Evolutionary conservation across 2,888 invertebrate species (phyloP).

Genomic region (Tiphia femorata): DNA sequence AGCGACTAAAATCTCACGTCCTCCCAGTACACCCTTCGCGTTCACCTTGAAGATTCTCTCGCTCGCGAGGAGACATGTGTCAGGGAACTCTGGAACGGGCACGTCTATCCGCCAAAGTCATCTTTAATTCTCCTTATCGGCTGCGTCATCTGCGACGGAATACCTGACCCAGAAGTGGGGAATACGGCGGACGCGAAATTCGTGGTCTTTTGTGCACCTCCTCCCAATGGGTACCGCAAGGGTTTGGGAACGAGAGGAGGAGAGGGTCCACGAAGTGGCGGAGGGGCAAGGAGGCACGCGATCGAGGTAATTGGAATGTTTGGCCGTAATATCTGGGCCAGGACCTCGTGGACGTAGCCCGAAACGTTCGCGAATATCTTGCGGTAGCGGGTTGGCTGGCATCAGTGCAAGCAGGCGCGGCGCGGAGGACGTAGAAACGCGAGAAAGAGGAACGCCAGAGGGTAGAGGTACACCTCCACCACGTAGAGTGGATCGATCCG

Average conservation of each 20-base stretch:
- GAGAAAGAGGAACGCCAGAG: slow-evolving; percentile 48
- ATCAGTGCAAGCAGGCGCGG: slow-evolving; percentile 57
- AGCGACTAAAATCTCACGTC: too few relatives aligned
- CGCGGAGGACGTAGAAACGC: slow-evolving; percentile 47
- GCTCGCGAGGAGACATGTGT: too few relatives aligned
- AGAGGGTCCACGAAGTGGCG: too few relatives aligned
- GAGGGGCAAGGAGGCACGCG: slow-evolving; percentile 44
- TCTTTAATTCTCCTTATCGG: too few relatives aligned
- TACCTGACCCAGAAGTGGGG: background rate
- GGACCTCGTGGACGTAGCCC: slow-evolving; percentile 31
- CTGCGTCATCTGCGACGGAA: background rate
- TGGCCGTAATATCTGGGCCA: slow-evolving; percentile 57
- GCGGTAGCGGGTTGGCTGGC: slow-evolving; percentile 47
- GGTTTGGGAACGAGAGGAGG: too few relatives aligned
- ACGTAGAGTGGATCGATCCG: slow-evolving; percentile 59
- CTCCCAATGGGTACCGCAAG: too few relatives aligned
- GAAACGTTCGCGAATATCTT: too few relatives aligned
- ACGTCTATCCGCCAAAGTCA: too few relatives aligned
- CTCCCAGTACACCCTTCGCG: too few relatives aligned
- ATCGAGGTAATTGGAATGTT: slow-evolving; percentile 60
- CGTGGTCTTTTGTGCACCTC: slow-evolving; percentile 35
- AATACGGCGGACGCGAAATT: slow-evolving; percentile 24
- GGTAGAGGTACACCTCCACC: slow-evolving; percentile 43
- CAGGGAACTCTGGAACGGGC: too few relatives aligned
- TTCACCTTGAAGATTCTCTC: background rate